These are phyloP conservation scores for Bombyx mori DNA, from an alignment of 1,140 invertebrate species.

Conservation along the genomic window ASM3026992v2 NC_085119.1:13342501-13343000, in stretches of 20 bases:
- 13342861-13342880: too few species aligned
- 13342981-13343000: too few species aligned
- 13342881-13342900: too few species aligned
- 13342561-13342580: slow-evolving; percentile 72
- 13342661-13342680: slow-evolving; percentile 68
- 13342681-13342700: slow-evolving; percentile 33
- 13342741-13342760: slow-evolving; percentile 79
- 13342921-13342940: too few species aligned
- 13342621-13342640: slow-evolving; percentile 73
- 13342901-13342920: too few species aligned
- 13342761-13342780: slow-evolving; percentile 81
- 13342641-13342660: slow-evolving; percentile 81
- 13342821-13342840: too few species aligned
- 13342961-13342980: too few species aligned
- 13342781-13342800: slow-evolving; percentile 86
- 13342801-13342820: slow-evolving; percentile 55
- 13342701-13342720: slow-evolving; percentile 30
- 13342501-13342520: slow-evolving; percentile 76
- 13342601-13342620: slow-evolving; percentile 79
- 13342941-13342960: too few species aligned
- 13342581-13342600: slow-evolving; percentile 76
- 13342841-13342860: too few species aligned
- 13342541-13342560: slow-evolving; percentile 77
- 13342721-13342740: slow-evolving; percentile 47
- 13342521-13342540: slow-evolving; percentile 77